A percentile compares a stretch with the other conserved stretches of the same genome.
phyloP scores from a whole-genome alignment of 2,888 invertebrate genomes.

The Heliconius cydno region DNA sequence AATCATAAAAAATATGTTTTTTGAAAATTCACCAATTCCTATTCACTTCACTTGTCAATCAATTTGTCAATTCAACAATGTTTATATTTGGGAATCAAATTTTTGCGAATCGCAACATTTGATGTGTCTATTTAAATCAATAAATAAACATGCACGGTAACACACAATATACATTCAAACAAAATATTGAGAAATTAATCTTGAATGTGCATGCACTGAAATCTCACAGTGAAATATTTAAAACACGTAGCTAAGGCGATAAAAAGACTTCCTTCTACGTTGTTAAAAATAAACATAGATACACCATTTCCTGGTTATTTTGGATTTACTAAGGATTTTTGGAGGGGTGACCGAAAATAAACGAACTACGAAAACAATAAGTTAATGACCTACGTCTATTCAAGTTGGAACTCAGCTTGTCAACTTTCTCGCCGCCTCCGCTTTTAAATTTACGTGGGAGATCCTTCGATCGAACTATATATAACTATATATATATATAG shows the following conservation, averaged over 20 bases:
- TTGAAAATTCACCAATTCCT: slow-evolving; percentile 39
- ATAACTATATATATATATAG: neutral
- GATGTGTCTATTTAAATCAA: neutral
- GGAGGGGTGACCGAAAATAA: slow-evolving; percentile 44
- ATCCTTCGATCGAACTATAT: neutral
- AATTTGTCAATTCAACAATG: slow-evolving; percentile 40
- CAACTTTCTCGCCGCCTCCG: slow-evolving; percentile 32
- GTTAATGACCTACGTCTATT: slow-evolving; percentile 30
- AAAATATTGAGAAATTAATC: neutral
- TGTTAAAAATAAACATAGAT: slow-evolving; percentile 25
- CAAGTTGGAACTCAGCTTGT: slow-evolving; percentile 5
- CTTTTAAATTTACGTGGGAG: slow-evolving; percentile 32
- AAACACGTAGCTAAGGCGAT: neutral
- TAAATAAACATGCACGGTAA: neutral
- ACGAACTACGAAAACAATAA: slow-evolving; percentile 34
- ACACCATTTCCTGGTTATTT: slow-evolving; percentile 43
- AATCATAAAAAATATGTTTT: slow-evolving; percentile 27
- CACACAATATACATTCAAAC: neutral
- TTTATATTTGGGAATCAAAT: slow-evolving; percentile 31
- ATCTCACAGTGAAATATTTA: slow-evolving; percentile 2
- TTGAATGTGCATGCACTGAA: neutral
- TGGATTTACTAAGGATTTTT: slow-evolving; percentile 37
- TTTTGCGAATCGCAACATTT: slow-evolving; percentile 40
- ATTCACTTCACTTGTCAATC: slow-evolving; percentile 32
- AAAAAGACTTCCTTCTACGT: neutral